Evolutionary conservation across 2,113 vertebrate species (phyloP).

Genomic region (Bos taurus): ARS-UCD2.0 NC_037334.1:42522001-42522500

Average conservation of each 20-base stretch:
- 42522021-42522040: neutral
- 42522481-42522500: neutral
- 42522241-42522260: too few relatives aligned
- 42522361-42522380: neutral
- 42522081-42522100: neutral
- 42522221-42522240: neutral
- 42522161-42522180: rapidly evolving
- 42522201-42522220: neutral
- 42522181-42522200: too few relatives aligned
- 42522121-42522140: neutral
- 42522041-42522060: too few relatives aligned
- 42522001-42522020: rapidly evolving
- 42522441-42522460: neutral
- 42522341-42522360: neutral
- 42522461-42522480: neutral
- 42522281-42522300: neutral
- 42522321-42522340: rapidly evolving
- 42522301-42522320: neutral
- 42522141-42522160: neutral
- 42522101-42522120: neutral
- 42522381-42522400: neutral
- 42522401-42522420: neutral
- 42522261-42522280: neutral
- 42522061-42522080: neutral
- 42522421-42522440: too few relatives aligned